These are phyloP conservation scores for Xiphophorus birchmanni DNA, from an alignment of 2,797 vertebrate genomes.

Conservation along the genomic window DNA sequence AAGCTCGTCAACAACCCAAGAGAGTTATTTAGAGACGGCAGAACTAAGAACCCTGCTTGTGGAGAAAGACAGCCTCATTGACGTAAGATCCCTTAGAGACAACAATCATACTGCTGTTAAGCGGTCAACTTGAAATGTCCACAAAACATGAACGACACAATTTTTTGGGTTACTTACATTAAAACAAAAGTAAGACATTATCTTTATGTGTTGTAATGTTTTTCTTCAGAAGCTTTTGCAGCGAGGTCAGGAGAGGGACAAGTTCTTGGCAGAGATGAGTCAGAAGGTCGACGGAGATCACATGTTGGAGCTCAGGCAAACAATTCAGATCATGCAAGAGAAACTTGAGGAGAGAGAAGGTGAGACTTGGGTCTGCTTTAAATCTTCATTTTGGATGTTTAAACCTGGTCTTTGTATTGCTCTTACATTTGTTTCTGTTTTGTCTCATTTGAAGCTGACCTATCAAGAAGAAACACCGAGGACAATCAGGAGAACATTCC, in stretches of 20 bases:
- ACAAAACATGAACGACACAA: slow-evolving; percentile 1
- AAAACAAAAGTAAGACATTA: not conserved
- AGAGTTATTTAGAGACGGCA: slow-evolving; percentile 71
- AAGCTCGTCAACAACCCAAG: slow-evolving; percentile 65
- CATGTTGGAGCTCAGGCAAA: slow-evolving; percentile 81
- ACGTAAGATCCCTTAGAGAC: slow-evolving; percentile 68
- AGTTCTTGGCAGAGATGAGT: slow-evolving; percentile 67
- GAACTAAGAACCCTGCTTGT: slow-evolving; percentile 73
- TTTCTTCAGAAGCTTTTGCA: slow-evolving; percentile 80
- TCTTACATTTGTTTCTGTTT: slow-evolving; percentile 29
- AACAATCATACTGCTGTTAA: slow-evolving; percentile 15
- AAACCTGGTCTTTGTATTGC: not conserved
- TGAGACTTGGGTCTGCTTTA: slow-evolving; percentile 51
- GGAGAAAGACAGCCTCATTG: slow-evolving; percentile 83
- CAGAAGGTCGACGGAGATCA: slow-evolving; percentile 58
- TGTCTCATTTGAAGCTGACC: slow-evolving; percentile 64
- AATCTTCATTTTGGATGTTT: slow-evolving; percentile 18
- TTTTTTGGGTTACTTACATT: not conserved
- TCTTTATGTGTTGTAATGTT: not conserved
- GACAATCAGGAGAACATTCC: slow-evolving; percentile 65
- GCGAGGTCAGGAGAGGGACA: slow-evolving; percentile 77
- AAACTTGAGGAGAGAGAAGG: slow-evolving; percentile 78
- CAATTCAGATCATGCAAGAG: slow-evolving; percentile 82
- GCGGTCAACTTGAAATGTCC: slow-evolving; percentile 17
- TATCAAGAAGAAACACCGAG: slow-evolving; percentile 73